phyloP scores from a whole-genome alignment of 2,797 vertebrate species.

The Morelia viridis region DNA sequence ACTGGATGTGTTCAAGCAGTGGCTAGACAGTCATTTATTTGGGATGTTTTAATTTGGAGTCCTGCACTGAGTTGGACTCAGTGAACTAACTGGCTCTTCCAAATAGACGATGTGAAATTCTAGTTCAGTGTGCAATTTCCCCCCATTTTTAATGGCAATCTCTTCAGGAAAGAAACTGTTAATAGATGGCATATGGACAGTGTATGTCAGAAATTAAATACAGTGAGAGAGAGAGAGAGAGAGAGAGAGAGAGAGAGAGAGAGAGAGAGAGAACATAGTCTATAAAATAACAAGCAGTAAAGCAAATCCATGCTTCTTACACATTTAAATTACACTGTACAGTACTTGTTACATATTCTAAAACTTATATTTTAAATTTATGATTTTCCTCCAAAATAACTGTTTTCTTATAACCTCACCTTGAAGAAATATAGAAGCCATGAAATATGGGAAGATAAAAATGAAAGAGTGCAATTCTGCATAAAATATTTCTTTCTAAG shows the following conservation, averaged over 20 bases:
- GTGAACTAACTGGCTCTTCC: too few species aligned
- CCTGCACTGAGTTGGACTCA: too few species aligned
- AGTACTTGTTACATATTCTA: neutral
- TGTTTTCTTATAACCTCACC: conserved; percentile 15
- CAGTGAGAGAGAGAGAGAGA: neutral
- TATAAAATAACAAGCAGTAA: conserved; percentile 4
- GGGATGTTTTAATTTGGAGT: too few species aligned
- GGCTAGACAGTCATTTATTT: too few species aligned
- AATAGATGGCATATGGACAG: neutral
- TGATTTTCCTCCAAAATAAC: conserved; percentile 31
- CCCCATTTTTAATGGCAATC: neutral
- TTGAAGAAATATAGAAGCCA: conserved; percentile 27
- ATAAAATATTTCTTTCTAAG: neutral
- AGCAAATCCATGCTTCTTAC: conserved; percentile 17
- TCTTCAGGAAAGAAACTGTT: conserved; percentile 18
- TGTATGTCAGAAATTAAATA: conserved; percentile 21
- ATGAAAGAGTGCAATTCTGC: neutral
- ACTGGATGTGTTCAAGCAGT: too few species aligned
- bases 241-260: too few species aligned
- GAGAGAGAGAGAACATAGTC: too few species aligned
- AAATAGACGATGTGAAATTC: neutral
- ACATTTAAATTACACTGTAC: conserved; percentile 5
- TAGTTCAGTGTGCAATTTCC: neutral
- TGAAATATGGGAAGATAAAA: conserved; percentile 41
- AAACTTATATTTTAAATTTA: conserved; percentile 25